Evolutionary conservation across 1,140 invertebrate genomes (phyloP), one percentile per base, ranked within the genome.

Genomic region (Caenorhabditis inopinata): DNA sequence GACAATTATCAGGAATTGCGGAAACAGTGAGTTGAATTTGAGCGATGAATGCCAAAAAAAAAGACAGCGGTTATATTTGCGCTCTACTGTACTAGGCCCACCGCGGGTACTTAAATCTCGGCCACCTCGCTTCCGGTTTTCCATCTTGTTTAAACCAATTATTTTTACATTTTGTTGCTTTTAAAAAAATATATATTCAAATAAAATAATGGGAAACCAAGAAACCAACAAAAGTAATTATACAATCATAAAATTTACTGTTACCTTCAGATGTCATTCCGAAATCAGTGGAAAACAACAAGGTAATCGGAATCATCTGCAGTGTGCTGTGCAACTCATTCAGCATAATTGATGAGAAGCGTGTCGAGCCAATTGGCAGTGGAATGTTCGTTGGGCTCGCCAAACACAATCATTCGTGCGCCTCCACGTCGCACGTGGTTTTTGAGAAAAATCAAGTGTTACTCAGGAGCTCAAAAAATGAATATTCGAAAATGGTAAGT

Each of bases 331-430:
- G 58, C 58, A 68, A 68, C 21, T 21, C 32, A 18, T 68, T 68
- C n/a, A 25, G 58, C 9, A 38, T 68, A 1, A 68, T 68, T 18
- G 32, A 35, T 29, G 58, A 68, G n/a, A 68, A 68, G 9, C 32
- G 58, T 0, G 58, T 29, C 1, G 58, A 68, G n/a, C 58, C 58
- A 7, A 68, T 68, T 21, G 58, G 58, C 2, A 68, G 32, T 68
- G 58, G 32, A n/a, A 0, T 68, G n/a, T 68, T 21, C n/a, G n/a
- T 68, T 0, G 58, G 58, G 11, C n/a, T 68, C 6, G 58, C 58
- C 32, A 68, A 42, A 12, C 58, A 68, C 21, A 68, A 68, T 38
- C 58, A 68, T 29, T 68, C 58, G 16, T 68, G 58, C 23, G 58
- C 58, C 21, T 68, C 58, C 16, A 42, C 58, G 16, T 42, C 32